These are phyloP conservation scores for Stigmatopora argus DNA, from an alignment of 2,113 vertebrate species.

Conservation along the genomic window DNA sequence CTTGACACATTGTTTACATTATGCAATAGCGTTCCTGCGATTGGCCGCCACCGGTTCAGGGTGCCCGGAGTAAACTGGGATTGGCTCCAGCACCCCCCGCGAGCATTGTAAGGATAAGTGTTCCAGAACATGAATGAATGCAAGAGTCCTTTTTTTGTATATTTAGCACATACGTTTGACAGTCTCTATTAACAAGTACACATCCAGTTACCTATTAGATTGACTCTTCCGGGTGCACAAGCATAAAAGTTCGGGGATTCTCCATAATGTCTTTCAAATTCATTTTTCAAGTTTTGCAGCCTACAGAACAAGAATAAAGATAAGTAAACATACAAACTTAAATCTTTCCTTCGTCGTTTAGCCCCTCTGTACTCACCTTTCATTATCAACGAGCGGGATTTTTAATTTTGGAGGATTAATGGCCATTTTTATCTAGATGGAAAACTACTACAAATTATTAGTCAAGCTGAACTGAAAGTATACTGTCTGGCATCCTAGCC, in stretches of 20 bases:
- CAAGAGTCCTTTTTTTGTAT: background rate
- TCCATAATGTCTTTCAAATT: conserved; percentile 82
- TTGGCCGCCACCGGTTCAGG: no score
- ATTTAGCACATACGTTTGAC: background rate
- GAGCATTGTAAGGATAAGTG: no score
- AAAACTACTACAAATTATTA: background rate
- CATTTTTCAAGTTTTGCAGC: conserved; percentile 81
- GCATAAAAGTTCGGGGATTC: conserved; percentile 83
- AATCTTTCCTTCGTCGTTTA: background rate
- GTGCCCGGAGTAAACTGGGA: no score
- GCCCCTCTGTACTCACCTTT: conserved; percentile 55
- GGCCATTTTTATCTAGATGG: conserved; percentile 42
- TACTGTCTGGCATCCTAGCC: background rate
- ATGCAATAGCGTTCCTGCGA: background rate
- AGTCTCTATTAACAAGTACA: background rate
- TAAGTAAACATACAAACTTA: background rate
- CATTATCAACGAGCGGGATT: conserved; percentile 32
- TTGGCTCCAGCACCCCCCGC: no score
- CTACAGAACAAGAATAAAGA: conserved; percentile 54
- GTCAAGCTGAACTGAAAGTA: background rate
- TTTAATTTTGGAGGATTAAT: conserved; percentile 56
- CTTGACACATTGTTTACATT: background rate
- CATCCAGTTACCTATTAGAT: conserved; percentile 84
- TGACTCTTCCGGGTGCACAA: conserved; percentile 91
- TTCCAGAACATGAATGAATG: no score